phyloP scores from a whole-genome alignment of 2,797 vertebrate genomes.

The Mastacembelus armatus region DNA sequence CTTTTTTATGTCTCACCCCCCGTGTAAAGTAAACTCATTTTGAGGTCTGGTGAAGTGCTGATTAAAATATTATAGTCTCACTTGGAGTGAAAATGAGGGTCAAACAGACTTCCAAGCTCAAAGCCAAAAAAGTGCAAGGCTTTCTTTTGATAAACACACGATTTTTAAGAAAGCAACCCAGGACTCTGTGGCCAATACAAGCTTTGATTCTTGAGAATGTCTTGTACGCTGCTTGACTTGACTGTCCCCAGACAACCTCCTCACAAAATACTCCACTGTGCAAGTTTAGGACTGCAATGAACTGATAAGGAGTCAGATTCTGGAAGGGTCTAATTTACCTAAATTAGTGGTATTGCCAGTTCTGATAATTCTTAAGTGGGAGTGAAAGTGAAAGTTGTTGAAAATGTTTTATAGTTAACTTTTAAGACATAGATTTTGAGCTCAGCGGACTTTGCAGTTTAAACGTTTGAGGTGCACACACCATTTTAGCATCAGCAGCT shows the following conservation, averaged over 20 bases:
- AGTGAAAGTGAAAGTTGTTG: constrained; percentile 10
- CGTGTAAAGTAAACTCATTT: constrained; percentile 14
- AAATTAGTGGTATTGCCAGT: neutral
- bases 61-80: constrained; percentile 55
- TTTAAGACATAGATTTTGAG: no score
- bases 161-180: constrained; percentile 38
- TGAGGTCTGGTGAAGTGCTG: constrained; percentile 51
- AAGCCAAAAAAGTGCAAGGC: constrained; percentile 37
- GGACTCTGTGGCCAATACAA: constrained; percentile 49
- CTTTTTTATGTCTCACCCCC: constrained; percentile 9
- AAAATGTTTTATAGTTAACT: neutral
- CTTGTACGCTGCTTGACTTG: constrained; percentile 49
- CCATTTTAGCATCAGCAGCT: no score
- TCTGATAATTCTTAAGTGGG: constrained; percentile 13
- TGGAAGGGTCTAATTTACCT: constrained; percentile 11
- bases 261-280: constrained; percentile 1
- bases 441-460: no score
- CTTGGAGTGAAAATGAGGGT: constrained; percentile 43
- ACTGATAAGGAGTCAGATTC: constrained; percentile 32
- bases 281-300: constrained; percentile 31
- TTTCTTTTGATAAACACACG: constrained; percentile 50
- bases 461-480: no score
- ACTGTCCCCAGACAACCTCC: constrained; percentile 45
- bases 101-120: constrained; percentile 32
- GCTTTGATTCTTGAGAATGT: constrained; percentile 58